A percentile compares a stretch with the other conserved stretches of the same genome.
Evolutionary conservation across 2,888 invertebrate genomes (phyloP).

Genomic region (Gisinianus flammeolus): DNA sequence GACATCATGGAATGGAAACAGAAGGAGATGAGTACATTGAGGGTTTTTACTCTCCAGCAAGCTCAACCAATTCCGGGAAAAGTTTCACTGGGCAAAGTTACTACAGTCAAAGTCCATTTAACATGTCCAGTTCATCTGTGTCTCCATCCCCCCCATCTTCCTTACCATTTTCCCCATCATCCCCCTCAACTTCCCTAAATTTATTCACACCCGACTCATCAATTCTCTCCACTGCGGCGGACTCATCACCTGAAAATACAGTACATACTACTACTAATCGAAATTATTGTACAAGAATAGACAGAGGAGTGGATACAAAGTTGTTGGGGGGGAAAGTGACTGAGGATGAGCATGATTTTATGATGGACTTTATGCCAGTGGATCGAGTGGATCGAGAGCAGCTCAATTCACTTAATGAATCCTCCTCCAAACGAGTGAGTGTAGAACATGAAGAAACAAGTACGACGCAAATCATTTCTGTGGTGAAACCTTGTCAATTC

Average conservation of each 20-base stretch:
- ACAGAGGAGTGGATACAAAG: background rate
- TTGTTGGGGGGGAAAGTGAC: background rate
- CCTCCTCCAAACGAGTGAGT: too few relatives aligned
- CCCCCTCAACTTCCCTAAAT: background rate
- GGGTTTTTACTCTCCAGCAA: constrained; percentile 6
- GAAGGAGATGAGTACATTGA: constrained; percentile 9
- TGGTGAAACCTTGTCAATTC: too few relatives aligned
- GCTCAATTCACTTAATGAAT: too few relatives aligned
- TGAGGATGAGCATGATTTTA: background rate
- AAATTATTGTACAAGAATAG: background rate
- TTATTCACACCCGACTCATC: background rate
- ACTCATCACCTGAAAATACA: background rate
- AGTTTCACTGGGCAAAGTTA: background rate
- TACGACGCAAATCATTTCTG: too few relatives aligned
- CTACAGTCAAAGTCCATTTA: constrained; percentile 7
- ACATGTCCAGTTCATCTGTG: background rate
- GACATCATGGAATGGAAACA: background rate
- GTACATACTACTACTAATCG: background rate
- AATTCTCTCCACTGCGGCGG: background rate
- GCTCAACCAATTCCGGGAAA: constrained; percentile 8
- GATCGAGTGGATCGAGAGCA: too few relatives aligned
- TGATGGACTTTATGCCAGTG: too few relatives aligned
- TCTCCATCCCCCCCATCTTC: background rate
- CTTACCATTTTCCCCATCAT: background rate
- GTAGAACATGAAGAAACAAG: too few relatives aligned